Base-by-base conservation (phyloP, 2,797 vertebrate genomes). In the Pseudochirops corinnae region DNA sequence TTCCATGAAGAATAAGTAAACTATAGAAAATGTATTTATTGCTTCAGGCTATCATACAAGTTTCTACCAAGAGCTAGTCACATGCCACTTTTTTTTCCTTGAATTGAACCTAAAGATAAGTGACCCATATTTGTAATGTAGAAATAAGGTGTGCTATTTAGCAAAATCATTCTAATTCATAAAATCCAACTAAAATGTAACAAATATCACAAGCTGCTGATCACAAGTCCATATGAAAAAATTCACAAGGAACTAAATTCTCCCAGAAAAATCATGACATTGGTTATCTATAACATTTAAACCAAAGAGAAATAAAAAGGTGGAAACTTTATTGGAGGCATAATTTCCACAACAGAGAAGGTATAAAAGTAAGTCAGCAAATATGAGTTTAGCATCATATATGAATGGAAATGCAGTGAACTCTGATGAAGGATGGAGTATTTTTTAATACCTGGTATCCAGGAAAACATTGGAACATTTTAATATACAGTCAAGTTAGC, bases 1-100 rank as follows among this genome's bases (percentile, higher is more conserved):
- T 91, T 94, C 95, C 46, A 4, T 18, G 92, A 91, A 94, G 95
- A 92, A 93, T 58, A 87, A 26, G 21, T 95, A 96, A 97, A 67
- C 46, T 93, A 93, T 26, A 95, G 55, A 91, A 94, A 95, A 31
- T 0, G 0, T 95, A 60, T 82, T 93, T 96, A 90, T 87, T 87
- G 39, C 74, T 87, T 87, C 39, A 87, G 39, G 39, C 39, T 50
- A 50, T 28, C 39, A 50, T 28, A 9, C 39, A 87, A 50, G 39
- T 87, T 87, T 46, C 74, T 87, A 26, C 7, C 39, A 82, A 82
- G 21, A 24, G n/a, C 3, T 26, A 87, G 39, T 87, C 39, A 50
- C 39, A 50, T 46, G 67, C 26, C 39, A 87, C 9, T 82, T 87
- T 87, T 82, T 87, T 50, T 50, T 28, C 11, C 74, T 26, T 87